These are phyloP conservation scores for Tethea ocularis DNA, from an alignment of 2,888 invertebrate species.

Conservation along the genomic window DNA sequence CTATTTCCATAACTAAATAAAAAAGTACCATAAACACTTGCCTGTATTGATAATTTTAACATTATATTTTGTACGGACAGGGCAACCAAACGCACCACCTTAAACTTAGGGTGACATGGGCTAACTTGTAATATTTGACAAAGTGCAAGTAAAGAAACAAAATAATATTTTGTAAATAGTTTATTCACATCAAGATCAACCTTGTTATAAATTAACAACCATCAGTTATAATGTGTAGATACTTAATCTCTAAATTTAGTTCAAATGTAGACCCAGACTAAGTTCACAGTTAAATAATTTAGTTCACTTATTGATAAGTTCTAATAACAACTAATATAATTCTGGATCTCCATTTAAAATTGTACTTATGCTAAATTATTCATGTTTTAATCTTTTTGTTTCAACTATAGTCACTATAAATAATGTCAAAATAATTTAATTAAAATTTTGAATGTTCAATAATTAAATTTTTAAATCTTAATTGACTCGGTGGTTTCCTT, in stretches of 20 bases:
- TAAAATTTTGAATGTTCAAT: background rate
- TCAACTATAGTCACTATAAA: background rate
- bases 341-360: background rate
- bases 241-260: background rate
- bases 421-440: background rate
- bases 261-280: background rate
- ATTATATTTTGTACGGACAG: no score
- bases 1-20: no score
- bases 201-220: background rate
- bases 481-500: constrained; percentile 3
- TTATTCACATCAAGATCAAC: constrained; percentile 3
- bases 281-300: background rate
- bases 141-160: background rate
- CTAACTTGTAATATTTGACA: no score
- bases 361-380: background rate
- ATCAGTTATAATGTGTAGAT: background rate
- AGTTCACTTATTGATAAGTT: background rate
- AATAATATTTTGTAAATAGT: background rate
- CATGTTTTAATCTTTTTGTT: background rate
- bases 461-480: background rate
- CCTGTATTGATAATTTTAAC: no score
- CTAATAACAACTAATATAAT: background rate
- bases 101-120: no score
- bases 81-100: no score
- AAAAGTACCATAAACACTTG: no score